A percentile compares a stretch with the other conserved stretches of the same genome.
Evolutionary conservation across 2,888 invertebrate genomes (phyloP).

Genomic region (Eueremaeus valkanovi): DNA sequence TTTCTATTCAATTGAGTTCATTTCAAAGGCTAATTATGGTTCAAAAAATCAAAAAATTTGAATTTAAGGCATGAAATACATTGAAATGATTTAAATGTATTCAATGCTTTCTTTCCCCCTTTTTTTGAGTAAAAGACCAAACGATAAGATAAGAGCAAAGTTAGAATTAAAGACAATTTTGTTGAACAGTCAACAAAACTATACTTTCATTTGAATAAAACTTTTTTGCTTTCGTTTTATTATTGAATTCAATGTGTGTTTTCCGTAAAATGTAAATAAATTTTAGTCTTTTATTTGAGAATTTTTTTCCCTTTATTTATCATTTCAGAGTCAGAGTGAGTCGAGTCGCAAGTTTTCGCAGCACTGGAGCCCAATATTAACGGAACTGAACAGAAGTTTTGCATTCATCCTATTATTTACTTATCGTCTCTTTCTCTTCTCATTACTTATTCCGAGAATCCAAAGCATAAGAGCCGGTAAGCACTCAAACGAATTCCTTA

Average conservation of each 20-base stretch:
- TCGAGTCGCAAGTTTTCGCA: slow-evolving; percentile 10
- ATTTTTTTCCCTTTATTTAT: neutral
- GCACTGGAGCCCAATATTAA: neutral
- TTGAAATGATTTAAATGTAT: neutral
- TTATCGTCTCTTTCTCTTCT: neutral
- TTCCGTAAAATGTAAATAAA: neutral
- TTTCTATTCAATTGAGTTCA: neutral
- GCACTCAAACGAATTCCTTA: slow-evolving; percentile 16
- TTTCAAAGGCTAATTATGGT: neutral
- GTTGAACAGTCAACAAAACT: neutral
- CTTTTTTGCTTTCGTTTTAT: neutral
- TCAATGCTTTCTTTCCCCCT: neutral
- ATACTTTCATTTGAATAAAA: neutral
- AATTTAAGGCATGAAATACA: neutral
- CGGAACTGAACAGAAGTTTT: neutral
- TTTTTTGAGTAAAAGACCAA: no score
- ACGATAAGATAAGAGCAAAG: no score
- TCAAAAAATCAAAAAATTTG: neutral
- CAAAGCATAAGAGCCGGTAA: slow-evolving; percentile 28
- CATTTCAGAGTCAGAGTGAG: neutral
- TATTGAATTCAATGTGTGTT: neutral
- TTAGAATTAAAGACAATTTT: neutral
- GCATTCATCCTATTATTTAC: slow-evolving; percentile 16
- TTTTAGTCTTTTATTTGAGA: neutral
- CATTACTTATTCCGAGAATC: slow-evolving; percentile 18